These are phyloP conservation scores for Anolis apletophallus DNA, from an alignment of 2,797 vertebrate genomes.

Conservation along the genomic window DNA sequence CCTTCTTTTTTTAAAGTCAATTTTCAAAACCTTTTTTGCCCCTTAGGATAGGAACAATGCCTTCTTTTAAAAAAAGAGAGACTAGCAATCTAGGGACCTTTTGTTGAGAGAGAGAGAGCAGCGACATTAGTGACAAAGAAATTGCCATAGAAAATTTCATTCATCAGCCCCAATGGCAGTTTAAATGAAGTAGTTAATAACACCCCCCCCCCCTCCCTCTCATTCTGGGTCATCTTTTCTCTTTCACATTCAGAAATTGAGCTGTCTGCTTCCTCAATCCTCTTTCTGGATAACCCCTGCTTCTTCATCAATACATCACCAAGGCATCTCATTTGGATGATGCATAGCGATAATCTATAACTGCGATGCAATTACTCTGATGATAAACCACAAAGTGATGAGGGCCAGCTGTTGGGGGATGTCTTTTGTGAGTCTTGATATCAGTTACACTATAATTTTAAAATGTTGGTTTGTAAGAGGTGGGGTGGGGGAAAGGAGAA, in stretches of 20 bases:
- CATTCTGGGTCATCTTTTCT: conserved; percentile 32
- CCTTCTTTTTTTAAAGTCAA: background rate
- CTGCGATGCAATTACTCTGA: conserved; percentile 40
- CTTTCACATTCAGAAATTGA: conserved; percentile 50
- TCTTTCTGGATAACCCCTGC: conserved; percentile 44
- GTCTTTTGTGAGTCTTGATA: conserved; percentile 62
- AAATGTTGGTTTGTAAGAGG: conserved; percentile 1
- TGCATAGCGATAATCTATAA: conserved; percentile 54
- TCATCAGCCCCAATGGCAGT: background rate
- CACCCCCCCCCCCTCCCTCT: conserved; percentile 37
- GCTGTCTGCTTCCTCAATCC: conserved; percentile 24
- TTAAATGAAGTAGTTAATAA: conserved; percentile 11
- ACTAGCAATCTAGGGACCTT: conserved; percentile 13
- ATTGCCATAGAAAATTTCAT: conserved; percentile 34
- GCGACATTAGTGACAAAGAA: background rate
- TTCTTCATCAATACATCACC: conserved; percentile 60
- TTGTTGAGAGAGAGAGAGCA: conserved; percentile 3
- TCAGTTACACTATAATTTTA: conserved; percentile 69
- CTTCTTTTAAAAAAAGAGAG: conserved; percentile 12
- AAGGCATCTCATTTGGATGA: conserved; percentile 58
- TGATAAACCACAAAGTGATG: conserved; percentile 63
- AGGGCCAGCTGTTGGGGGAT: conserved; percentile 67
- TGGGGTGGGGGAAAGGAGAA: conserved; percentile 36
- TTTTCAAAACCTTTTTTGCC: background rate
- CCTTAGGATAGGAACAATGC: conserved; percentile 11